A percentile compares a stretch with the other conserved stretches of the same genome.
phyloP scores from a whole-genome alignment of 2,113 vertebrate species.

The Elaphurus davidianus region DNA sequence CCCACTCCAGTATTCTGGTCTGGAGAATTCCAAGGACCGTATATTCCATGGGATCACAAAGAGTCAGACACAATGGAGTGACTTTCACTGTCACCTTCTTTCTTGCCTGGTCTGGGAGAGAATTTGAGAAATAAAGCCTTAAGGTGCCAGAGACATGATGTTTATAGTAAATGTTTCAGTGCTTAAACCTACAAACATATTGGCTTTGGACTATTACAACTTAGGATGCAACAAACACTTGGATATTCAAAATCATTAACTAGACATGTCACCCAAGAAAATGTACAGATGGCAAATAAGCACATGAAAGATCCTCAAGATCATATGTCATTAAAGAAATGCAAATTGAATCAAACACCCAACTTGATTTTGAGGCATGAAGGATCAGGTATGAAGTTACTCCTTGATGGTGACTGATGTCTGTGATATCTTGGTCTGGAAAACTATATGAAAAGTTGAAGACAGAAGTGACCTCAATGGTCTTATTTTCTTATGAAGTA shows the following conservation, averaged over 20 bases:
- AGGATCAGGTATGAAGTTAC: neutral
- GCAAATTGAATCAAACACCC: neutral
- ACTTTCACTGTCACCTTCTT: neutral
- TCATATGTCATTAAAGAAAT: neutral
- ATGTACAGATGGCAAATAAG: neutral
- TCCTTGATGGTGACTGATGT: neutral
- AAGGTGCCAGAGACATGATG: neutral
- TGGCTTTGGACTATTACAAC: neutral
- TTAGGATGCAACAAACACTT: neutral
- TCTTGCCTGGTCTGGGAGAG: neutral
- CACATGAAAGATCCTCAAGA: neutral
- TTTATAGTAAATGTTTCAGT: neutral
- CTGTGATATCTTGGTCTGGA: neutral
- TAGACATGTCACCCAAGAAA: neutral
- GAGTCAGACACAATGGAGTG: neutral
- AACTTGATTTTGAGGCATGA: neutral
- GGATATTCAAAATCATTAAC: neutral
- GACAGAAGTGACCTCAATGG: neutral
- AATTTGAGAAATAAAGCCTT: neutral
- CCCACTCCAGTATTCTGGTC: neutral
- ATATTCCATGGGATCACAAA: neutral
- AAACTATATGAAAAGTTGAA: neutral
- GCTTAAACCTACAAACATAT: neutral
- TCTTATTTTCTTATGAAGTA: neutral
- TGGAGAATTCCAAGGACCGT: neutral